phyloP scores from a whole-genome alignment of 2,888 invertebrate species.

The Acrobasis consociella region DNA sequence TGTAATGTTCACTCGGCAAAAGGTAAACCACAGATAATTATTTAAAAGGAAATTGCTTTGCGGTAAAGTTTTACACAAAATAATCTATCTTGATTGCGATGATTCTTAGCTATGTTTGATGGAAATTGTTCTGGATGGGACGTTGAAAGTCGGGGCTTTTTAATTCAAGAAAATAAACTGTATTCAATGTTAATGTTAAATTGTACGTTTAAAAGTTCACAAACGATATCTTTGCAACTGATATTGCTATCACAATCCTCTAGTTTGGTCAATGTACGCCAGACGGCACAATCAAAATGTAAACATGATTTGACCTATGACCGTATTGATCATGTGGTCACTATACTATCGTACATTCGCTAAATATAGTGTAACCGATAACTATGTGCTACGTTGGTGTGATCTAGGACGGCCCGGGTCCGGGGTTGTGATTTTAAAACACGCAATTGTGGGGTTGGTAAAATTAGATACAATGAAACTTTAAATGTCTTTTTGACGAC shows the following conservation, averaged over 20 bases:
- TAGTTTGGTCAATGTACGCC: slow-evolving; percentile 8
- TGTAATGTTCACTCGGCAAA: too few species aligned
- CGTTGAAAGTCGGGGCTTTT: too few species aligned
- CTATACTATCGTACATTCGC: neutral
- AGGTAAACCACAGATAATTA: neutral
- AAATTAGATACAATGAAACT: too few species aligned
- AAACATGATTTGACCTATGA: slow-evolving; percentile 16
- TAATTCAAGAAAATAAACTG: too few species aligned
- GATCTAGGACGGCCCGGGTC: neutral
- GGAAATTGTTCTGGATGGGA: too few species aligned
- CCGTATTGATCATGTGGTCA: neutral
- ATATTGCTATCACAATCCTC: neutral
- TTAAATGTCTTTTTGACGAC: too few species aligned
- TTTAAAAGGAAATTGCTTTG: too few species aligned
- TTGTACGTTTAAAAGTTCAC: neutral
- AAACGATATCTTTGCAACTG: neutral
- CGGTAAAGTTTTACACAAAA: too few species aligned
- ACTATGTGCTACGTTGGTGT: neutral
- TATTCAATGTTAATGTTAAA: neutral
- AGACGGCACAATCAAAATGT: slow-evolving; percentile 13
- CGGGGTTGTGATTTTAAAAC: neutral
- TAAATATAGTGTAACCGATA: slow-evolving; percentile 6
- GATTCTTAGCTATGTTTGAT: too few species aligned
- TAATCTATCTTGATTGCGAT: too few species aligned
- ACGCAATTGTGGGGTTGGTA: too few species aligned